phyloP scores from a whole-genome alignment of 1,140 invertebrate species.

The Drosophila repletoides region DNA sequence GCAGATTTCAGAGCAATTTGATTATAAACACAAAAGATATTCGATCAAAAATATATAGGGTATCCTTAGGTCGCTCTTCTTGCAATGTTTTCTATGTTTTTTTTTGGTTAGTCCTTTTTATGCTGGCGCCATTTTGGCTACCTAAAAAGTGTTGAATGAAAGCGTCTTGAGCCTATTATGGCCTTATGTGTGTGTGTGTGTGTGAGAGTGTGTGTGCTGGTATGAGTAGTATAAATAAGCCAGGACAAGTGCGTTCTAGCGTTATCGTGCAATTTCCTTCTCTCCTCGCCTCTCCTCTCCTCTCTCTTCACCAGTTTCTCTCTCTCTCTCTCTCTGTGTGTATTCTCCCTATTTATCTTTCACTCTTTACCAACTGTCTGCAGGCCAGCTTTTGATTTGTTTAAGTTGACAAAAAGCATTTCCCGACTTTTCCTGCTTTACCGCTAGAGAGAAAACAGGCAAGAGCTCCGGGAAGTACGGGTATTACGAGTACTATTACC shows the following conservation, averaged over 20 bases:
- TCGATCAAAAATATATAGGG: no score
- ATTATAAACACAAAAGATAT: no score
- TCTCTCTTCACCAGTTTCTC: neutral
- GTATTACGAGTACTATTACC: no score
- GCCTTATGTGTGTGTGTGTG: conserved; percentile 25
- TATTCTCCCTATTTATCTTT: neutral
- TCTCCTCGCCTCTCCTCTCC: neutral
- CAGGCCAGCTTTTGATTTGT: conserved; percentile 24
- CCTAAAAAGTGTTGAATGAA: conserved; percentile 76
- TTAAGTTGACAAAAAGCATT: conserved; percentile 38
- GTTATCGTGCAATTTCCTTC: conserved; percentile 64
- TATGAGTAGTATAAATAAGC: conserved; percentile 41
- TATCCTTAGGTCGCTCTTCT: no score
- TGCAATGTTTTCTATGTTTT: conserved; percentile 14
- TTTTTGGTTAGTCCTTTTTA: conserved; percentile 43
- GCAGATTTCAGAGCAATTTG: no score
- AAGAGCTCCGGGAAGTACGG: no score
- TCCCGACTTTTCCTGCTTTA: conserved; percentile 35
- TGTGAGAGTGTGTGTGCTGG: conserved; percentile 18
- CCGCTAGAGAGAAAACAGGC: conserved; percentile 15
- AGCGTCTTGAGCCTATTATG: conserved; percentile 77
- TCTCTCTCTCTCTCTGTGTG: neutral
- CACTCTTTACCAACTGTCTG: neutral
- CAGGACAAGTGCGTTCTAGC: conserved; percentile 39
- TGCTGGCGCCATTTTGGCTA: conserved; percentile 73